Base-by-base conservation (phyloP, 2,113 vertebrate genomes). In the Saccopteryx bilineata region DNA sequence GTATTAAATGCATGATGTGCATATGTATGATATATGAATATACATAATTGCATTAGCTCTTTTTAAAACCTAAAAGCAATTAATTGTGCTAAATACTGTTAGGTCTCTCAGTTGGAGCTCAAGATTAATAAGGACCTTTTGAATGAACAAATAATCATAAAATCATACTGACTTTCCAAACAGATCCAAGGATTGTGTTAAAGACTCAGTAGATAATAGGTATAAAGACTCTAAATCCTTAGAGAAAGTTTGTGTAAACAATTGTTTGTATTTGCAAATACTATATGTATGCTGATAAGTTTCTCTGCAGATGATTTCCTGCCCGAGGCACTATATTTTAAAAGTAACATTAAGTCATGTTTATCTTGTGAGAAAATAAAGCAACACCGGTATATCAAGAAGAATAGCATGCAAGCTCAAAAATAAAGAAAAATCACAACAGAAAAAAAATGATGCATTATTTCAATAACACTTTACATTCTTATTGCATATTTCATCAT, bases 281-380 rank as follows among this genome's bases (percentile, higher is more conserved):
- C 87, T 61, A 91, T 96, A 97, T 95, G 63, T 92, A 97, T 97
- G 96, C 87, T 97, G 97, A 97, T 97, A 91, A 75, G 9, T 88
- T 96, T 95, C 69, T 78, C 74, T 93, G 66, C 81, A 95, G 94
- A 96, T 87, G 8, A 60, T 24, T 94, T 95, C 48, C 24, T 91
- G 75, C 82, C 72, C 23, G 31, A 75, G 75, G 79, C 71, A 81
- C 61, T 87, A 24, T 93, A 87, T 95, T 87, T 89, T 94, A 93
- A 93, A 96, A 80, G 66, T 94, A 58, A 92, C 96, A 97, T 93
- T 91, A 95, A 95, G 23, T 95, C 95, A 85, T 69, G 31, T 69
- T 97, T 96, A 89, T 91, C 74, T 60, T 87, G 31, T 91, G 79
- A 95, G 65, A 96, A 96, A 96, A 96, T 66, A 93, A 94, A 90